Evolutionary conservation across 1,140 invertebrate genomes (phyloP).

Genomic region (Trachymyrmex septentrionalis): DNA sequence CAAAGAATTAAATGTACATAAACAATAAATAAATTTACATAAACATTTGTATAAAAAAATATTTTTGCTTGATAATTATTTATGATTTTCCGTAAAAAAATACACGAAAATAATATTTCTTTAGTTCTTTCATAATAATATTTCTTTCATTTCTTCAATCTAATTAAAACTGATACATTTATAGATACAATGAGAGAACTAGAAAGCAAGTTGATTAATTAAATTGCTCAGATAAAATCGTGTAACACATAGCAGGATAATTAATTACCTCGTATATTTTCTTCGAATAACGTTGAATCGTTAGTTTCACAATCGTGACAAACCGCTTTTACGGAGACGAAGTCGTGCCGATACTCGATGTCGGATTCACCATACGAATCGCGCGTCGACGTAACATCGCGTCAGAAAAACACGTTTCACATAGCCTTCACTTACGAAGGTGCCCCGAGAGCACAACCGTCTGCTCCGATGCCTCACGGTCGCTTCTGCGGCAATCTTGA

Average conservation of each 20-base stretch:
- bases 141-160: not conserved
- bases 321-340: not conserved
- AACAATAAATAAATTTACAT: not conserved
- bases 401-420: constrained; percentile 5
- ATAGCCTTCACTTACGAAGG: not conserved
- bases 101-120: not conserved
- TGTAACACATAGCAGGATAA: not conserved
- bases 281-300: not conserved
- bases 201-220: not conserved
- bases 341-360: not conserved
- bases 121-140: not conserved
- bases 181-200: not conserved
- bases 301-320: not conserved
- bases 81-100: not conserved
- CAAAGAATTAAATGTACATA: not conserved
- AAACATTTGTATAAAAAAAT: not conserved
- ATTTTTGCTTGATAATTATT: not conserved
- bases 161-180: not conserved
- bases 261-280: constrained; percentile 44
- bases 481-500: constrained; percentile 17
- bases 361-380: not conserved
- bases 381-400: not conserved
- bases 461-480: not conserved
- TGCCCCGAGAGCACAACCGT: not conserved
- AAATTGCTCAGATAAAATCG: not conserved